Evolutionary conservation across 2,113 vertebrate species (phyloP), one percentile per base, ranked within the genome.

Genomic region (Hippocampus abdominalis): DNA sequence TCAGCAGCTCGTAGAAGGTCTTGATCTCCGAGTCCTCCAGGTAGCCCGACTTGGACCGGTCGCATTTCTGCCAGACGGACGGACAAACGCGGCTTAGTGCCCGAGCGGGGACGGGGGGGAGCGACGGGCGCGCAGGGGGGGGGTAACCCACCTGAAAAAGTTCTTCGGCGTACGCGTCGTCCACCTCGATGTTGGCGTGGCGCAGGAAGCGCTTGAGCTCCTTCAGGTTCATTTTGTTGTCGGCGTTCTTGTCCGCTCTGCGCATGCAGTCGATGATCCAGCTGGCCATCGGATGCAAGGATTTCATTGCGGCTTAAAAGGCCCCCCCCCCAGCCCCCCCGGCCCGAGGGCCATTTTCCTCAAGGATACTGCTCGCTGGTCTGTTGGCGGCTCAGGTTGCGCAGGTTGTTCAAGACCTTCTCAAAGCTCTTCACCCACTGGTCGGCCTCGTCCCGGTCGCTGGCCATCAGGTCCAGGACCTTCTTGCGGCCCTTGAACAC

Each of bases 361-460:
- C 20, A 68, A 98, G 95, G 97, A 98, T 98, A 98, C 97, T 99
- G 96, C 81, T 95, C 94, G 1, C 94, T 92, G 80, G 94, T 95
- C 87, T 96, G 91, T 66, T 88, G 91, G 68, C 89, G 90, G 88
- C 84, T 94, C 90, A 98, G 95, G 81, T 92, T 90, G 54, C 77
- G 85, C 36, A 92, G 90, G 74, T 93, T 93, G 56, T 48, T 80
- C 32, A 96, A 93, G 77, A 99, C 77, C 88, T 99, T 99, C 25
- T 85, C 82, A 53, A 99, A 89, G 23, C 94, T 91, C 0, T 40
- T 69, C 20, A 95, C 91, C 96, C 97, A 99, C 75, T 90, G 92
- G 69, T 85, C 86, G 11, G 93, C 93, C 1, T 94, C 94, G 0
- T 87, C 85, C 0, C 67, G 77, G 0, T 81, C 90, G 0, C 29